Evolutionary conservation across 1,140 invertebrate species (phyloP).

Genomic region (Bicyclus anynana): DNA sequence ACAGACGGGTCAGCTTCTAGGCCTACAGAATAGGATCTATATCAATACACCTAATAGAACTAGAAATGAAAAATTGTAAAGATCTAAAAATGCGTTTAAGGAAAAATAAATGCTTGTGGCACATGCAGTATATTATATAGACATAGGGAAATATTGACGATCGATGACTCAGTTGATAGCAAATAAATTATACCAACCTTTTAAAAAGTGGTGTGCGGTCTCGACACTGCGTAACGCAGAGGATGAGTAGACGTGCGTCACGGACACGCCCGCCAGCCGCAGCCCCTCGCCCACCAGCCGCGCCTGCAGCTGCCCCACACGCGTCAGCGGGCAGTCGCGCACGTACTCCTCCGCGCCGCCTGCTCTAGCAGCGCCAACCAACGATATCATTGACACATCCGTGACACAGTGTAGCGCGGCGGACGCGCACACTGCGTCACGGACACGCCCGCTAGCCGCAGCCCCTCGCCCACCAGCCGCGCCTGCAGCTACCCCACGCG

Average conservation of each 20-base stretch:
- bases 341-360: slow-evolving; percentile 59
- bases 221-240: slow-evolving; percentile 94
- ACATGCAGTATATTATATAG: too few species aligned
- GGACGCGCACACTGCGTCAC: slow-evolving; percentile 89
- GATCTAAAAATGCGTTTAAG: too few species aligned
- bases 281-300: slow-evolving; percentile 87
- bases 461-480: slow-evolving; percentile 85
- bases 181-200: too few species aligned
- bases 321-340: slow-evolving; percentile 92
- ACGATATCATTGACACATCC: too few species aligned
- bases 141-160: too few species aligned
- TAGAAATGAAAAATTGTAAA: not conserved
- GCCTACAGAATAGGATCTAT: slow-evolving; percentile 47
- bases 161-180: too few species aligned
- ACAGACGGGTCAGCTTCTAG: slow-evolving; percentile 61
- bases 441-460: slow-evolving; percentile 82
- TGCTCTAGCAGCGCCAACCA: slow-evolving; percentile 34
- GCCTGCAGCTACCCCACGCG: slow-evolving; percentile 87
- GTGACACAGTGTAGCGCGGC: slow-evolving; percentile 93
- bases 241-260: slow-evolving; percentile 88
- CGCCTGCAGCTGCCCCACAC: slow-evolving; percentile 86
- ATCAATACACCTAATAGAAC: too few species aligned
- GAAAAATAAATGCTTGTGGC: too few species aligned
- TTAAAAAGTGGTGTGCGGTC: slow-evolving; percentile 86
- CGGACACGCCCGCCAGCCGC: slow-evolving; percentile 80